Base-by-base conservation (phyloP, 2,888 invertebrate genomes). In the Stegana nigrithorax region DNA sequence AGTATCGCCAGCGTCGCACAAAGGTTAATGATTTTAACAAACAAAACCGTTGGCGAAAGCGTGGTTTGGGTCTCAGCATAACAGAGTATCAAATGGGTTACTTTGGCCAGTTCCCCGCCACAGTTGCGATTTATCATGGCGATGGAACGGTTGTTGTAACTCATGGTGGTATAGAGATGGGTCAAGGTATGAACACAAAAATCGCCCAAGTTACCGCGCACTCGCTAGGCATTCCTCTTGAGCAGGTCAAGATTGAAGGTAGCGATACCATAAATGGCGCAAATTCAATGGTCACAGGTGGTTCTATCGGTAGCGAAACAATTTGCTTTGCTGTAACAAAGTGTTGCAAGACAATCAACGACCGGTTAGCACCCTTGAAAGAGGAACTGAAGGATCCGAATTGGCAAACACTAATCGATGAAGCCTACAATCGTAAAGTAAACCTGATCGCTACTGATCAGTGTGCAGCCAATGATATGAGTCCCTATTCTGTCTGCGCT, bases 131-230 rank as follows among this genome's bases (percentile, higher is more conserved):
- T 61, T 92, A 89, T 78, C 90, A 90, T 21, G 87, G 88, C 0
- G 92, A 93, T 80, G 92, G 90, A 0, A 88, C 90, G 1, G 91
- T 94, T 1, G 87, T 89, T 0, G 85, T 94, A 6, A 85, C 89
- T 4, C 92, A 92, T 73, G 91, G 90, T 6, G 92, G 91, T 0
- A 86, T 91, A 32, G 92, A 93, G 86, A 89, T 91, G 73, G 94
- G 94, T 0, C 94, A 95, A 87, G 73, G 73, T 1, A 70, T 78
- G 59, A 78, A 89, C 65, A 92, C 91, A 0, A 92, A 91, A 87
- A 89, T 86, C 2, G 89, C 90, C 8, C 93, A 93, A 87, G 91
- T 92, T 0, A 91, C 90, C 62, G 93, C 93, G 0, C 88, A 91
- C 67, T 87, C 86, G 17, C 85, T 94, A 5, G 91, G 90, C 0